phyloP scores from a whole-genome alignment of 2,888 invertebrate genomes.

The Cantharis lateralis region DNA sequence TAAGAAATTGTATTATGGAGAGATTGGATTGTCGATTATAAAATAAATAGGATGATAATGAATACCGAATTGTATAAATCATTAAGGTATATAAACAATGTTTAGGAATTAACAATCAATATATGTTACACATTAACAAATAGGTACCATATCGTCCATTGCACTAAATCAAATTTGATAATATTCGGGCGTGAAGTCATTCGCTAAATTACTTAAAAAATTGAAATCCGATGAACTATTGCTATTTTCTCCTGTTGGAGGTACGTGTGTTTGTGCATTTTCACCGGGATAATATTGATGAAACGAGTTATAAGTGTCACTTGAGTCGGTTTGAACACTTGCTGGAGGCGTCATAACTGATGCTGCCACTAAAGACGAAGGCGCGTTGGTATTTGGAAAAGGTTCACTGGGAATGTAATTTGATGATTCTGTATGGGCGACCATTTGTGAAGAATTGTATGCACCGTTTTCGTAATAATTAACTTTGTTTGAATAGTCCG shows the following conservation, averaged over 20 bases:
- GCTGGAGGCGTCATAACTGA: conserved; percentile 66
- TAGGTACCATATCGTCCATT: conserved; percentile 44
- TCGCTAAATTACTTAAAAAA: conserved; percentile 88
- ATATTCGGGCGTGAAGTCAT: conserved; percentile 92
- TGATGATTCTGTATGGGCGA: conserved; percentile 58
- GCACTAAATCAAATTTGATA: conserved; percentile 69
- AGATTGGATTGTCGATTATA: background rate
- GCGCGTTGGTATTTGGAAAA: conserved; percentile 55
- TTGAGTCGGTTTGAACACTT: conserved; percentile 63
- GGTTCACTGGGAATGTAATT: conserved; percentile 57
- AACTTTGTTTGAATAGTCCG: conserved; percentile 47
- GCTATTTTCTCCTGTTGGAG: conserved; percentile 73
- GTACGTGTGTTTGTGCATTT: conserved; percentile 46
- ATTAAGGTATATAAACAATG: conserved; percentile 16
- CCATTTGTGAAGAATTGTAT: conserved; percentile 53
- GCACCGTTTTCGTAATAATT: conserved; percentile 64
- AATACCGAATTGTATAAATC: background rate
- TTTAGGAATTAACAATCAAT: conserved; percentile 24
- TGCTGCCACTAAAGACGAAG: conserved; percentile 57
- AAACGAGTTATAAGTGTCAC: conserved; percentile 70
- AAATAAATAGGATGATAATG: background rate
- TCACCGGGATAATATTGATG: conserved; percentile 71
- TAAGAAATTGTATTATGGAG: background rate
- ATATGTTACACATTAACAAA: conserved; percentile 30
- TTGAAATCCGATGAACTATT: conserved; percentile 94